Conservation (phyloP, 2,888 invertebrate species). For the Heliconius ismenius region DNA sequence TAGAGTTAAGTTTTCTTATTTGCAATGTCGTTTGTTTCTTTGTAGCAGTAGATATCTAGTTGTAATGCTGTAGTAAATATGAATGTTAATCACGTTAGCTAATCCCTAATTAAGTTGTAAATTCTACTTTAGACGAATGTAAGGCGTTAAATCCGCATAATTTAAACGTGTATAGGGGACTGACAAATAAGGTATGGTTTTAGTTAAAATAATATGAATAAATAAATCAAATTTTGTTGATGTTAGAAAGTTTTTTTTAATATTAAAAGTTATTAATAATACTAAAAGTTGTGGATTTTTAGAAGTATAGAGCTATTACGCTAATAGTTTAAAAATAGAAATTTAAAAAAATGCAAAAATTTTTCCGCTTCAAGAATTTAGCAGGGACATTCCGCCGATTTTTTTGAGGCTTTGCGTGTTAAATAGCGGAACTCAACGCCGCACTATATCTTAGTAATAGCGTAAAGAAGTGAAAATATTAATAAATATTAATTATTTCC, state of each 20-base stretch:
- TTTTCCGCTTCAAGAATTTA: too few species aligned
- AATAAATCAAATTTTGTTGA: not conserved
- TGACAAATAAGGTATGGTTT: not conserved
- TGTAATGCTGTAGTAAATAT: constrained; percentile 35
- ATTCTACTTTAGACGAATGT: constrained; percentile 13
- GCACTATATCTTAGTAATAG: not conserved
- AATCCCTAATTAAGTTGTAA: constrained; percentile 39
- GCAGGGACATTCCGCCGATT: too few species aligned
- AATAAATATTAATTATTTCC: not conserved
- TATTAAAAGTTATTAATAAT: too few species aligned
- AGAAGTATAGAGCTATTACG: not conserved
- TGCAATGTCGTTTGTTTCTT: too few species aligned
- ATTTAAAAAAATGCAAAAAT: not conserved
- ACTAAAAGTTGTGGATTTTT: not conserved
- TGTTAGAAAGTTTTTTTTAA: not conserved
- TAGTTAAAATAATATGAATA: not conserved
- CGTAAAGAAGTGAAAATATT: not conserved
- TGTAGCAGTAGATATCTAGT: not conserved
- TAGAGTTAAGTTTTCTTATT: too few species aligned
- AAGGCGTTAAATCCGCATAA: constrained; percentile 32
- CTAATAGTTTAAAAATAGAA: not conserved
- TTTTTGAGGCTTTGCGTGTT: not conserved
- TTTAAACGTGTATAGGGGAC: not conserved
- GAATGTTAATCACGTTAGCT: constrained; percentile 35
- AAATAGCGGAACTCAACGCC: not conserved